Evolutionary conservation across 2,888 invertebrate species (phyloP).

Genomic region (Agrochola macilenta): DNA sequence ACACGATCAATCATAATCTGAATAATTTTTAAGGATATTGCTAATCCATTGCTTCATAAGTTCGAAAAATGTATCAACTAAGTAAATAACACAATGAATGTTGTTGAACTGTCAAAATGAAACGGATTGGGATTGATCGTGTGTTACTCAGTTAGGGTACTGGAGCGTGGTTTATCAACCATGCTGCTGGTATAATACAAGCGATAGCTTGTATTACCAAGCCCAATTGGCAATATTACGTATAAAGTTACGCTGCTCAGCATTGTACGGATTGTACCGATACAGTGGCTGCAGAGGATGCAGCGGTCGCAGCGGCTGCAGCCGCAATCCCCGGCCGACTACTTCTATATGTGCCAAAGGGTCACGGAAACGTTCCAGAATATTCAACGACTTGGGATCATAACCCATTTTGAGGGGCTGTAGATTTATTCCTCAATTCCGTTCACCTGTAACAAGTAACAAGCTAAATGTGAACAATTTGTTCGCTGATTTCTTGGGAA

Average conservation of each 20-base stretch:
- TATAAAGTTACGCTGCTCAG: background rate
- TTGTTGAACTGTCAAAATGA: too few species aligned
- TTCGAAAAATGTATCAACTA: too few species aligned
- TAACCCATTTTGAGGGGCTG: background rate
- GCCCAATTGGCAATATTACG: background rate
- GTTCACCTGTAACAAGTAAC: background rate
- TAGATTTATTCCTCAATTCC: background rate
- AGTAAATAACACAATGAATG: too few species aligned
- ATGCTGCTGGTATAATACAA: too few species aligned
- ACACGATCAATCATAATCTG: too few species aligned
- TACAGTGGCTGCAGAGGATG: background rate
- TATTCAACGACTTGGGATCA: background rate
- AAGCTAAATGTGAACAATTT: background rate
- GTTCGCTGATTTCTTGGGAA: background rate
- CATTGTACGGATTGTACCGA: background rate
- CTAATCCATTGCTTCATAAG: too few species aligned
- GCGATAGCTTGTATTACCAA: background rate
- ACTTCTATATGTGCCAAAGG: too few species aligned
- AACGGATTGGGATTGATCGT: too few species aligned
- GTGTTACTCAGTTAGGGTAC: too few species aligned
- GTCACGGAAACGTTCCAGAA: background rate
- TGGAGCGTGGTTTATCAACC: background rate
- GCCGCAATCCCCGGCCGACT: background rate
- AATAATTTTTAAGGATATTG: too few species aligned
- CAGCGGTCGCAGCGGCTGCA: background rate